These are phyloP conservation scores for Dinocampus coccinellae DNA, from an alignment of 2,888 invertebrate species.

Conservation along the genomic window DNA sequence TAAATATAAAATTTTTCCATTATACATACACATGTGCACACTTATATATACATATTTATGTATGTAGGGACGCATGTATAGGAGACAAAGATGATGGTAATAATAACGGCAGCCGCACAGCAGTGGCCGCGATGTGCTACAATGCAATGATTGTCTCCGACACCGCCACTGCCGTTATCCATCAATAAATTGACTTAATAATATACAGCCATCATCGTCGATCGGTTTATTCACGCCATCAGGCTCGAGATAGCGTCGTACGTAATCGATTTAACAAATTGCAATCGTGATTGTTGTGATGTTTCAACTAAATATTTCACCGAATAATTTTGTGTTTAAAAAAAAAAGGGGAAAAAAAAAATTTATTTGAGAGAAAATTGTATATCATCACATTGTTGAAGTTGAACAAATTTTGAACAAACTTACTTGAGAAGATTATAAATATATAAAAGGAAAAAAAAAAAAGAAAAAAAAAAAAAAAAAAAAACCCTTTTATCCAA, in stretches of 20 bases:
- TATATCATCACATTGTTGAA: too few relatives aligned
- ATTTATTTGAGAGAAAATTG: too few relatives aligned
- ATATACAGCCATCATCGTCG: slow-evolving; percentile 33
- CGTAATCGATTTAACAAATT: slow-evolving; percentile 36
- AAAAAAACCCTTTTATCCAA: too few relatives aligned
- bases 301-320: slow-evolving; percentile 6
- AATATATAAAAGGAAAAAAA: too few relatives aligned
- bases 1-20: neutral
- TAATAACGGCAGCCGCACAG: slow-evolving; percentile 1
- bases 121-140: slow-evolving; percentile 17
- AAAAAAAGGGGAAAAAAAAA: too few relatives aligned
- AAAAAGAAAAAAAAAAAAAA: neutral
- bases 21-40: neutral
- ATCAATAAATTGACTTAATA: slow-evolving; percentile 31
- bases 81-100: neutral
- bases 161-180: slow-evolving; percentile 3
- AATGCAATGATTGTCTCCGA: slow-evolving; percentile 9
- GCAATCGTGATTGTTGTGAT: slow-evolving; percentile 15
- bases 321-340: too few relatives aligned
- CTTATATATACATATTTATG: too few relatives aligned
- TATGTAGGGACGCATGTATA: neutral
- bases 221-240: slow-evolving; percentile 34
- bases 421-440: too few relatives aligned
- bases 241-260: slow-evolving; percentile 15
- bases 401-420: too few relatives aligned